Base-by-base conservation (phyloP, 2,113 vertebrate species). In the Notiomystis cincta region DNA sequence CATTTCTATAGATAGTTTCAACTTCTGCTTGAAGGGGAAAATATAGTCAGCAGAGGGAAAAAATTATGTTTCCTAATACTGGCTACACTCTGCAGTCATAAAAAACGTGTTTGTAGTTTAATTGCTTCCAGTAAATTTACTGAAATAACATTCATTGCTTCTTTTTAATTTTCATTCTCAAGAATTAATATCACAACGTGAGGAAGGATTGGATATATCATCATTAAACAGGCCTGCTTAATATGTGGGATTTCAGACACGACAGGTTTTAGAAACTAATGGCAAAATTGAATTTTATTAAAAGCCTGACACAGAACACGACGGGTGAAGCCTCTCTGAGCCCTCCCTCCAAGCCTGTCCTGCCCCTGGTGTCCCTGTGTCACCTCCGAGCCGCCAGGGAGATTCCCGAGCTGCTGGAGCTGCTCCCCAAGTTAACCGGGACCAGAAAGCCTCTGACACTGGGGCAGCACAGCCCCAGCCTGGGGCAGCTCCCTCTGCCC, bases 241-340 rank as follows among this genome's bases (percentile, higher is more conserved):
- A 76, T 87, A 90, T 12, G 10, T 71, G 76, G 84, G 78, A 92
- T 93, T 96, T 95, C 95, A 94, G 82, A 78, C 82, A 72, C 2
- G n/a, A 89, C 50, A 57, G 88, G 77, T 71, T 96, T 96, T 79
- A 87, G 87, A 94, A 93, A 89, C 84, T 93, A 96, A 96, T 82
- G 50, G 66, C 81, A 87, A 97, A 97, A 97, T 97, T 97, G 95
- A 97, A 95, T 93, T 30, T 14, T 16, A 37, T 40, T 77, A 95
- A 89, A 77, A 94, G 53, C 11, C 95, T 90, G 82, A 64, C 70
- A 85, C 12, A 75, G 92, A 93, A 60, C 28, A 82, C 3, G 38
- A 87, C 81, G 79, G 40, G 80, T 54, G 93, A 66, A 57, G 7
- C 23, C 25, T 58, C 65, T 75, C 10, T 22, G 47, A 30, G 30